Percentiles rank a stretch among this genome's conserved stretches.
Evolutionary conservation across 2,888 invertebrate species (phyloP).

Genomic region (Unio pictorum): DNA sequence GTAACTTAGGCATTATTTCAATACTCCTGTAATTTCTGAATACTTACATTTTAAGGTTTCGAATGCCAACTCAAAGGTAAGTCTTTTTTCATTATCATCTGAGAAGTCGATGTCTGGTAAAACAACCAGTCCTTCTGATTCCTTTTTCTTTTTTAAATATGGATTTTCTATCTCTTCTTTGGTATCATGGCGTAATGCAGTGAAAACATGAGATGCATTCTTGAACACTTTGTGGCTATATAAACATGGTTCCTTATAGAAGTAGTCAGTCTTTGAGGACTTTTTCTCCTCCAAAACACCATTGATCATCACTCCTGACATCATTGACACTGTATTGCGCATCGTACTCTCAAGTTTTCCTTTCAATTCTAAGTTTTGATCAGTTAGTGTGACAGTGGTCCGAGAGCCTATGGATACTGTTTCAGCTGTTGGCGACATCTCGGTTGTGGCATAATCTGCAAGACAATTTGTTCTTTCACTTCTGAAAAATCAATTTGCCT

Average conservation of each 20-base stretch:
- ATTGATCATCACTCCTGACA: slow-evolving; percentile 23
- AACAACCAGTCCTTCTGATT: slow-evolving; percentile 17
- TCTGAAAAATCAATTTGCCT: no score
- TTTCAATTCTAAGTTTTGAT: slow-evolving; percentile 7
- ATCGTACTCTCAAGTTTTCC: slow-evolving; percentile 17
- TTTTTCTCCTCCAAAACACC: slow-evolving; percentile 10
- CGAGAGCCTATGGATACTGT: slow-evolving; percentile 29
- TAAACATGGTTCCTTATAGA: slow-evolving; percentile 55
- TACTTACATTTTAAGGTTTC: slow-evolving; percentile 68
- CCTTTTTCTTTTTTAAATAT: slow-evolving; percentile 26
- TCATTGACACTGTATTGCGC: slow-evolving; percentile 24
- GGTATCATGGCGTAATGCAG: slow-evolving; percentile 48
- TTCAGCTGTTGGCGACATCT: slow-evolving; percentile 50
- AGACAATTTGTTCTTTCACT: no score
- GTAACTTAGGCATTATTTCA: background rate
- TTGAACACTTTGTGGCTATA: slow-evolving; percentile 59
- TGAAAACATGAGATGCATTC: slow-evolving; percentile 58
- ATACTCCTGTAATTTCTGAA: slow-evolving; percentile 1
- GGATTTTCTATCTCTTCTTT: slow-evolving; percentile 41
- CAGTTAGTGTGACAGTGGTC: slow-evolving; percentile 24
- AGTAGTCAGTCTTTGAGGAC: slow-evolving; percentile 45
- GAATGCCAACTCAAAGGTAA: slow-evolving; percentile 64
- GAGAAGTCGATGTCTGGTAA: slow-evolving; percentile 52
- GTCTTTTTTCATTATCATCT: slow-evolving; percentile 58
- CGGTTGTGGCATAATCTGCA: slow-evolving; percentile 1